Conservation (phyloP, 37 sponge, comb jelly and placozoan species). For the Beroe forskalii region DNA sequence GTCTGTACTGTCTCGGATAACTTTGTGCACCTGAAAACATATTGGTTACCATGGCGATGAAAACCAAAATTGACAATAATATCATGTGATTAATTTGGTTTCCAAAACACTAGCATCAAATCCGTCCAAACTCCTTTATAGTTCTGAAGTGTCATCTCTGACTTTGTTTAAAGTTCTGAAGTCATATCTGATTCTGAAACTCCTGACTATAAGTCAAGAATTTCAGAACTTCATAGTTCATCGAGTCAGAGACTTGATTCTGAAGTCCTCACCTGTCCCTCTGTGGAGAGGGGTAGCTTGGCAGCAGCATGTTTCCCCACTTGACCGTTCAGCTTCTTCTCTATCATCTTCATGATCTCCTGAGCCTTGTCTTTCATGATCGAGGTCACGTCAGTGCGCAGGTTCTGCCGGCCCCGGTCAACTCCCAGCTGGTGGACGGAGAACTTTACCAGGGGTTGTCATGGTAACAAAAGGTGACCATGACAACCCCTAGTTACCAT, state of each 20-base stretch:
- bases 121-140: no score
- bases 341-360: slow-evolving; percentile 83
- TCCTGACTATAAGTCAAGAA: no score
- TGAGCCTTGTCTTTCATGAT: slow-evolving; percentile 70
- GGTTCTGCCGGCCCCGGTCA: slow-evolving; percentile 1
- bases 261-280: slow-evolving; percentile 92
- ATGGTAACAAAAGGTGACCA: no score
- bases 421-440: no score
- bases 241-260: no score
- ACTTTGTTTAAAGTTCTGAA: no score
- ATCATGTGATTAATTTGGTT: neutral
- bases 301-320: slow-evolving; percentile 64
- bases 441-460: no score
- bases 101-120: no score
- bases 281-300: slow-evolving; percentile 82
- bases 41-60: neutral
- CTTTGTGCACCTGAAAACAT: neutral
- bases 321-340: slow-evolving; percentile 81
- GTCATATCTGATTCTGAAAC: no score
- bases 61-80: neutral
- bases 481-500: neutral
- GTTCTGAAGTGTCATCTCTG: no score
- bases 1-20: slow-evolving; percentile 77
- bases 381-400: neutral
- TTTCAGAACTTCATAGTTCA: no score